phyloP scores from a whole-genome alignment of 2,797 vertebrate species.

The Lerista edwardsae region DNA sequence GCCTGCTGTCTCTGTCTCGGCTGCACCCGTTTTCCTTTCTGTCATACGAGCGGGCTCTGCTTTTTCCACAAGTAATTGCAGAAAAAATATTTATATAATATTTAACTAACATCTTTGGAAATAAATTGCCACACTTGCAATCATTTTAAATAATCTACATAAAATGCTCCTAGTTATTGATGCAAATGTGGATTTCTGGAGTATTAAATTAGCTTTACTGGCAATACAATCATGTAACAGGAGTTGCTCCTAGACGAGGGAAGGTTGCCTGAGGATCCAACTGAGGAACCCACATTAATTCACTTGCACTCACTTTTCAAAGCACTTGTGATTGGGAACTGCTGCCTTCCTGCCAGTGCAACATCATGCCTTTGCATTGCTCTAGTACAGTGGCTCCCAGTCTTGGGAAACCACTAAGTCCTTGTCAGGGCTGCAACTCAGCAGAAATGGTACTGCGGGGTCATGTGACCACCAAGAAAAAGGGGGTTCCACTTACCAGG shows the following conservation, averaged over 20 bases:
- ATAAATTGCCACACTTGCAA: conserved; percentile 15
- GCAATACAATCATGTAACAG: conserved; percentile 15
- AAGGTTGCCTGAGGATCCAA: not conserved
- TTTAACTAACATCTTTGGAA: not conserved
- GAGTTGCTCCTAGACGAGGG: not conserved
- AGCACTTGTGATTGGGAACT: not conserved
- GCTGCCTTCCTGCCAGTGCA: not conserved
- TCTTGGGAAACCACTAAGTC: too few species aligned
- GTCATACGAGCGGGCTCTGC: not conserved
- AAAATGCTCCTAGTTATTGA: conserved; percentile 42
- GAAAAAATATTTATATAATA: not conserved
- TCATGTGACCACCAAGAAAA: too few species aligned
- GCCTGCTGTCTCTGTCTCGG: conserved; percentile 25
- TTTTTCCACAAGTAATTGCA: conserved; percentile 37
- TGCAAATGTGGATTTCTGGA: conserved; percentile 42
- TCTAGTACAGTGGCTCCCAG: too few species aligned
- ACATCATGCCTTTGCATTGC: not conserved
- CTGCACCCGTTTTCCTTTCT: conserved; percentile 34
- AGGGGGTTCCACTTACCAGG: too few species aligned
- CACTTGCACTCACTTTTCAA: not conserved
- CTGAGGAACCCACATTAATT: not conserved
- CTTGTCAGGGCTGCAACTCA: too few species aligned
- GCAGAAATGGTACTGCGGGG: too few species aligned
- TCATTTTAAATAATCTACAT: not conserved
- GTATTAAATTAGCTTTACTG: conserved; percentile 60